Percentiles rank a stretch among this genome's conserved stretches.
Conservation (phyloP, 2,888 invertebrate genomes). For the Sacculina carcini region DNA sequence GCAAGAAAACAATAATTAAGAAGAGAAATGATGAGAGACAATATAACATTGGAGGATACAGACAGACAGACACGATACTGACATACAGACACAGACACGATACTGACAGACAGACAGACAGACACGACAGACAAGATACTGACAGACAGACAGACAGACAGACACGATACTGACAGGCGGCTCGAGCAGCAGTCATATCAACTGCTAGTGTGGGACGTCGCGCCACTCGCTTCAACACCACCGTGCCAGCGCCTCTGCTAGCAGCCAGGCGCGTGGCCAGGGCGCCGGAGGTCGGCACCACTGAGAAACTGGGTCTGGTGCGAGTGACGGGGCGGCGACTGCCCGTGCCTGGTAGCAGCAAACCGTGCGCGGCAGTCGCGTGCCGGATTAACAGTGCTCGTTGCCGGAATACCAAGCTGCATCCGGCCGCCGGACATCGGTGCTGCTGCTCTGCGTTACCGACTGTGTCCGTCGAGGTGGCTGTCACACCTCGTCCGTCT, state of each 20-base stretch:
- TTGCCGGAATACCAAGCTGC: conserved; percentile 70
- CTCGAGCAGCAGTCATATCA: no score
- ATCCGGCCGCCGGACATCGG: conserved; percentile 68
- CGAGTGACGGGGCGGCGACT: conserved; percentile 50
- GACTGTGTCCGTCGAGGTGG: neutral
- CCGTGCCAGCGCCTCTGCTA: conserved; percentile 22
- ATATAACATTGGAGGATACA: no score
- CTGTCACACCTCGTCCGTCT: no score
- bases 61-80: no score
- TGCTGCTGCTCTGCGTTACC: conserved; percentile 26
- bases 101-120: no score
- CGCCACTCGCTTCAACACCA: conserved; percentile 65
- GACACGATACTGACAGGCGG: no score
- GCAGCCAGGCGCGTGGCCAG: conserved; percentile 3
- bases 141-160: no score
- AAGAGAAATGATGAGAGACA: no score
- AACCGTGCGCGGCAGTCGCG: conserved; percentile 70
- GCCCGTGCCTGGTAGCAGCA: conserved; percentile 35
- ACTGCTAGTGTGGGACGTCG: no score
- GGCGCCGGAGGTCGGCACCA: conserved; percentile 21
- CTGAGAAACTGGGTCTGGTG: conserved; percentile 13
- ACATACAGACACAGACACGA: no score
- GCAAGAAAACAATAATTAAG: no score
- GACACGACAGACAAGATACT: no score
- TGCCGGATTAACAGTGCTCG: conserved; percentile 82